phyloP scores from a whole-genome alignment of 1,140 invertebrate genomes.

The Diprion similis region DNA sequence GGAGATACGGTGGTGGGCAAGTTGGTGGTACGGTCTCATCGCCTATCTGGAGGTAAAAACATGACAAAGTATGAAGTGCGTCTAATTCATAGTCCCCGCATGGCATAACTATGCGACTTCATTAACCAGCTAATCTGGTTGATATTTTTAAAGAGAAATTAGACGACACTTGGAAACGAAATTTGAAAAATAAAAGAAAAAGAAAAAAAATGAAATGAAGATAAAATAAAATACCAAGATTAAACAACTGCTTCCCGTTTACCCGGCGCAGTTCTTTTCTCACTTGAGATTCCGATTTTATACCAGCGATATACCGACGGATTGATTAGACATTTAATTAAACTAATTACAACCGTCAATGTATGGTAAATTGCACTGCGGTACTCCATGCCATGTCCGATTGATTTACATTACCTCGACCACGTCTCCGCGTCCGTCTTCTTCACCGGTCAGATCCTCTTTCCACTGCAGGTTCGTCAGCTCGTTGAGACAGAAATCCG shows the following conservation, averaged over 20 bases:
- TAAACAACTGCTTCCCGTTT: too few relatives aligned
- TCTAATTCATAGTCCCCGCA: neutral
- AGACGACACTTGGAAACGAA: too few relatives aligned
- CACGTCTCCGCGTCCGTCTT: neutral
- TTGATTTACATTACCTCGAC: neutral
- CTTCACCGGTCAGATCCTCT: neutral
- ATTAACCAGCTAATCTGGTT: constrained; percentile 7
- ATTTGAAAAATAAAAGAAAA: too few relatives aligned
- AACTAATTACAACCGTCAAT: constrained; percentile 5
- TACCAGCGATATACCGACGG: neutral
- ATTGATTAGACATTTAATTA: neutral
- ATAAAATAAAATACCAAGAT: too few relatives aligned
- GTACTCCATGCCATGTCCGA: neutral
- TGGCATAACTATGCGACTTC: neutral
- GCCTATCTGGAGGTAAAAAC: neutral
- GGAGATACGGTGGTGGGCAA: neutral
- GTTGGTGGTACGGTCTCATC: neutral
- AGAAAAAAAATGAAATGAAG: too few relatives aligned
- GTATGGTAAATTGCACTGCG: neutral
- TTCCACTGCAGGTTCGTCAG: too few relatives aligned
- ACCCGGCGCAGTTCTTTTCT: neutral
- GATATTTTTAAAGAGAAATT: neutral
- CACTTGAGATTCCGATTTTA: neutral
- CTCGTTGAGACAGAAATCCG: too few relatives aligned
- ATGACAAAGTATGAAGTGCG: constrained; percentile 2